phyloP scores from a whole-genome alignment of 2,113 vertebrate species.

The Bos taurus region DNA sequence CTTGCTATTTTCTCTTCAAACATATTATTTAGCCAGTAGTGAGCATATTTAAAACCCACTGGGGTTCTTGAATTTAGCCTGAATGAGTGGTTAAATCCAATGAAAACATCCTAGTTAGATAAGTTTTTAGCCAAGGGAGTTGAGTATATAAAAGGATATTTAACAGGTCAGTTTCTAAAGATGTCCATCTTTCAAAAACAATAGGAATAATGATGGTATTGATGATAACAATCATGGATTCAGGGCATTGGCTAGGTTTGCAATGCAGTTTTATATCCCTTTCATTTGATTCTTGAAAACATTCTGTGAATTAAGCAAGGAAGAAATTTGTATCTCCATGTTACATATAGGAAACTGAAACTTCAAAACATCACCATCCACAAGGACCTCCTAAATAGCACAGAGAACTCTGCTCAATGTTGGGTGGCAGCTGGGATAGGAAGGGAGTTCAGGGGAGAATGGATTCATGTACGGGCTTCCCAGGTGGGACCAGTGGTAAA shows the following conservation, averaged over 20 bases:
- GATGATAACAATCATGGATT: neutral
- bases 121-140: constrained; percentile 33
- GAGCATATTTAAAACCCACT: constrained; percentile 55
- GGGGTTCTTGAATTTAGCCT: constrained; percentile 51
- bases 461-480: neutral
- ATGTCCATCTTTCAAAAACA: neutral
- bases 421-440: neutral
- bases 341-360: neutral
- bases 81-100: constrained; percentile 57
- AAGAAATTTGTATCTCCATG: neutral
- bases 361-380: neutral
- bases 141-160: neutral
- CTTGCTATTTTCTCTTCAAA: constrained; percentile 63
- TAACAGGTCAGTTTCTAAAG: neutral
- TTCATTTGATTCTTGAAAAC: neutral
- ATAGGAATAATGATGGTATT: neutral
- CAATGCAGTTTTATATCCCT: neutral
- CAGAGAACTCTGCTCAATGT: neutral
- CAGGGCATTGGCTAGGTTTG: neutral
- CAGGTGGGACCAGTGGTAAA: neutral
- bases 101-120: constrained; percentile 44
- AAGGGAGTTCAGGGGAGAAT: neutral
- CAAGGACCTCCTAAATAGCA: neutral
- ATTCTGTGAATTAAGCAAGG: neutral
- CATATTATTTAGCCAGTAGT: constrained; percentile 56